Base-by-base conservation (phyloP, 2,797 vertebrate genomes). In the Peromyscus aztecus region DNA sequence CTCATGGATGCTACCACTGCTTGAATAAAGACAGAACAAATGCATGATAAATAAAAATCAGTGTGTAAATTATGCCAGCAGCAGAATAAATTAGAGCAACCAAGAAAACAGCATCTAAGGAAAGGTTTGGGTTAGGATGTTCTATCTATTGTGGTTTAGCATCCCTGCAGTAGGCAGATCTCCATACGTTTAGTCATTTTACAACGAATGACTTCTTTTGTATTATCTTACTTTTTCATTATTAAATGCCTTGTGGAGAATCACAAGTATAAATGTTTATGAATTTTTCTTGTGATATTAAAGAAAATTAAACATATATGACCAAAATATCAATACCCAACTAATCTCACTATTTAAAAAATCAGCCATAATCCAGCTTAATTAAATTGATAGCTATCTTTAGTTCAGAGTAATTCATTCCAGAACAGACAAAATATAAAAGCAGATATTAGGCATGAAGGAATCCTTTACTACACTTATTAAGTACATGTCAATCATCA, bases 371-470 rank as follows among this genome's bases (percentile, higher is more conserved):
- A 49, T 92, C 4, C 17, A 94, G 49, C 83, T 96, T 97, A 97
- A 95, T 97, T 97, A 97, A 92, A 94, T 92, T 59, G 67, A 97
- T 95, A 94, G 21, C 49, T 83, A 91, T 97, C 89, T 91, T 96
- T 92, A 52, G 40, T 88, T 96, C 63, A 83, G 27, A 96, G 59
- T 69, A 95, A 92, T 95, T 95, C 83, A 97, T 92, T 82, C 46
- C 49, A 91, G 73, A 96, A 92, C 89, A 97, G 55, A 95, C 82
- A 89, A 97, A 91, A 93, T 37, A 96, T 49, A 67, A 96, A 95
- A 90, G 65, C 81, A 43, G 59, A 86, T 94, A 92, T 81, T 94
- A 94, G 91, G 81, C n/a, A 67, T 84, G 75, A 84, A 90, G 57
- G 87, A 94, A 85, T 11, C 17, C 85, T 73, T 96, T 96, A 90